phyloP scores from a whole-genome alignment of 53 echinoderm and acorn worm species.

The Patiria pectinifera region DNA sequence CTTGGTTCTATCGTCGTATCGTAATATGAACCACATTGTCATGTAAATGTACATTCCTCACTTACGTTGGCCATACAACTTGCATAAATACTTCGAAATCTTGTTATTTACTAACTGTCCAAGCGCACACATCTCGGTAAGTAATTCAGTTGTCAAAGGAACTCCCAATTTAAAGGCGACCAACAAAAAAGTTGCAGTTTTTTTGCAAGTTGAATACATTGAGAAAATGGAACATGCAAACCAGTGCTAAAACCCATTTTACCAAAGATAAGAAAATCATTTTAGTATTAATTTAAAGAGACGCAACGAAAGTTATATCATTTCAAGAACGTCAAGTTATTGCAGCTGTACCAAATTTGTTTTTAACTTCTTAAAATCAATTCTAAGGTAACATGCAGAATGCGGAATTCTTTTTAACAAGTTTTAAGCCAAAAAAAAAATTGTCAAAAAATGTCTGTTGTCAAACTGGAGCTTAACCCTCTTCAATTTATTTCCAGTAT shows the following conservation, averaged over 20 bases:
- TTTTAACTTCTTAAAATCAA: too few relatives aligned
- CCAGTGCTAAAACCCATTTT: background rate
- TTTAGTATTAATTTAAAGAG: too few relatives aligned
- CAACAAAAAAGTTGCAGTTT: background rate
- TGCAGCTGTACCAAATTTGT: too few relatives aligned
- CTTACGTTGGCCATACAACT: slow-evolving; percentile 8
- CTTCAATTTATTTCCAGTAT: too few relatives aligned
- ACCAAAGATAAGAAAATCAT: too few relatives aligned
- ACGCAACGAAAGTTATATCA: too few relatives aligned
- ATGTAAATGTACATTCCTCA: slow-evolving; percentile 24
- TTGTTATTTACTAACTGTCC: background rate
- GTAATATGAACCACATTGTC: background rate
- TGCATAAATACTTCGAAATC: background rate
- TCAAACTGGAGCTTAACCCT: too few relatives aligned
- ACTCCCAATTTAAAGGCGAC: background rate
- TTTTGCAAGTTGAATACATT: background rate
- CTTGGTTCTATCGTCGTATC: background rate
- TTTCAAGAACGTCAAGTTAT: too few relatives aligned
- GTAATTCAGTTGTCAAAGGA: background rate
- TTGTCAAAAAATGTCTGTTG: too few relatives aligned
- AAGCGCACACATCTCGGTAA: background rate
- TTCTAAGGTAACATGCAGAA: too few relatives aligned
- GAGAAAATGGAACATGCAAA: background rate
- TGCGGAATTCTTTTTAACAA: too few relatives aligned
- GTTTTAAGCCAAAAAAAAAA: too few relatives aligned